Conservation (phyloP, 2,113 vertebrate genomes). For the Lepus europaeus region DNA sequence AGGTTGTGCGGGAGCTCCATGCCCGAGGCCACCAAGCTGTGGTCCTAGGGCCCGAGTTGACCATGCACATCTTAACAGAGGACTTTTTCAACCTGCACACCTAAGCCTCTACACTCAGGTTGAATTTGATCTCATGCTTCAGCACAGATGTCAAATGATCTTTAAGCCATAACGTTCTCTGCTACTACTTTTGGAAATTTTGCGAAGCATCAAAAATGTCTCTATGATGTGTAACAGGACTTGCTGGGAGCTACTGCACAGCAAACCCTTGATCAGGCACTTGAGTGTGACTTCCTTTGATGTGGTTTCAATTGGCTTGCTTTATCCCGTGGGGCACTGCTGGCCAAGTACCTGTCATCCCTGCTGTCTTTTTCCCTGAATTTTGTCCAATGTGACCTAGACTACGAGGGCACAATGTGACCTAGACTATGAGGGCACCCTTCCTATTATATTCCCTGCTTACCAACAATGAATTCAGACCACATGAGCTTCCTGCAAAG, state of each 20-base stretch:
- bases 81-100: constrained; percentile 87
- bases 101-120: constrained; percentile 83
- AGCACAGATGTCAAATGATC: background rate
- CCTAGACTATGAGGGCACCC: constrained; percentile 87
- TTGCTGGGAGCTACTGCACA: constrained; percentile 86
- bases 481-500: constrained; percentile 90
- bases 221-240: background rate
- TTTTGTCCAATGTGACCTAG: constrained; percentile 87
- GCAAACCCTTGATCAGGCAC: constrained; percentile 85
- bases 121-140: constrained; percentile 30
- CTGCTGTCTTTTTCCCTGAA: constrained; percentile 90
- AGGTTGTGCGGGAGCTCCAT: constrained; percentile 87
- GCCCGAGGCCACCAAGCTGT: constrained; percentile 87
- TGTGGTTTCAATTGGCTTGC: constrained; percentile 90
- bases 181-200: constrained; percentile 50
- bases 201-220: background rate
- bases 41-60: constrained; percentile 85
- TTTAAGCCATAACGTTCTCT: constrained; percentile 62
- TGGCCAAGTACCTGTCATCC: constrained; percentile 90
- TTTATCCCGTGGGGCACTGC: constrained; percentile 91
- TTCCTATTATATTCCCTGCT: constrained; percentile 88
- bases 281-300: constrained; percentile 88
- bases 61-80: constrained; percentile 86
- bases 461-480: constrained; percentile 77
- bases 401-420: constrained; percentile 86